Evolutionary conservation across 1,140 invertebrate genomes (phyloP), one percentile per base, ranked within the genome.

Genomic region (Brachionus koreanus): DNA sequence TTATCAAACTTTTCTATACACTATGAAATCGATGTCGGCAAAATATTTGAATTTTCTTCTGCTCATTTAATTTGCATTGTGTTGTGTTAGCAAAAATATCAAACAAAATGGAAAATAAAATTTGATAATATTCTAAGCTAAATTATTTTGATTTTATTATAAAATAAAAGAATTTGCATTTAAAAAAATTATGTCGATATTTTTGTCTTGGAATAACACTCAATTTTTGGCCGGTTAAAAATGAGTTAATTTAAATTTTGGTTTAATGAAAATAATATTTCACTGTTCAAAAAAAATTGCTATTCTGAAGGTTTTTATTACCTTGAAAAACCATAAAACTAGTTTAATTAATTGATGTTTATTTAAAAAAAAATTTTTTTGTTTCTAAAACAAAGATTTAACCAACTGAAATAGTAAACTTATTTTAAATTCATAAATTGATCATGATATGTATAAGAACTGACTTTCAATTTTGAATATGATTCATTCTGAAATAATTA

Each of bases 61-160:
- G 33, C 65, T 69, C 35, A 39, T 69, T 65, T 65, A 33, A 65
- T 12, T 65, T 65, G 25, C 33, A 29, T 37, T 65, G 25, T 65
- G 23, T 65, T 12, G 29, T 29, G 61, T 65, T 42, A 69, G 65
- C 65, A 39, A 33, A 65, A 65, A 13, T 33, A 13, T 39, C n/a
- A 69, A 69, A 37, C 35, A 69, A 69, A 69, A 69, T 69, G 33
- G 37, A 69, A 69, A 37, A 39, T 39, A 39, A 69, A 69, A 69
- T 37, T 69, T 69, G 29, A 35, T 69, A 69, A 69, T 69, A 69
- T 69, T 69, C 37, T 69, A 69, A 69, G 65, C 35, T 19, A 69
- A 69, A 39, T 69, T 69, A 37, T 37, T 37, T 69, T 69, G 13
- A 69, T 69, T 69, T 69, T 69, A 69, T 69, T 35, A 37, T 39